phyloP scores from a whole-genome alignment of 2,888 invertebrate genomes.

The Seira sanloemensis region DNA sequence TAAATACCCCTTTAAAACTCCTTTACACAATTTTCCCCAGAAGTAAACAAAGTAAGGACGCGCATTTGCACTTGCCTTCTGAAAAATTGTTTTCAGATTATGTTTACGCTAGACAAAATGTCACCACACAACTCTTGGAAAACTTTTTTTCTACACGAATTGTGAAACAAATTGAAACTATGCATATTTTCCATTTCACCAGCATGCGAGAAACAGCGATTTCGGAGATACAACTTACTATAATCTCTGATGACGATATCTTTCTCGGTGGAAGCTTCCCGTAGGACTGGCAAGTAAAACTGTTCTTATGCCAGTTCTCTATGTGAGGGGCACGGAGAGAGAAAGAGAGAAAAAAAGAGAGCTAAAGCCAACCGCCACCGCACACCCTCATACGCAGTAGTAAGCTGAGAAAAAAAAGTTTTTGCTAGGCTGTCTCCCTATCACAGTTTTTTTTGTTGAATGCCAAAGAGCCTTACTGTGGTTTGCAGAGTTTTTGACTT shows the following conservation, averaged over 20 bases:
- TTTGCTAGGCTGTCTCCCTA: background rate
- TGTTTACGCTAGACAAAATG: too few species aligned
- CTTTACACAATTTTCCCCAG: too few species aligned
- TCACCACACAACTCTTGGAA: too few species aligned
- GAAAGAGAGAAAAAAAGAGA: background rate
- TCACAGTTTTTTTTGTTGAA: background rate
- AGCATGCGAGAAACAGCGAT: too few species aligned
- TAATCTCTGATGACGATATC: constrained; percentile 60
- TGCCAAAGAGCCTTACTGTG: constrained; percentile 28
- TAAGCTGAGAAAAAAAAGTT: background rate
- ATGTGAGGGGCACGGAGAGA: background rate
- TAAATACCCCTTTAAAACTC: background rate
- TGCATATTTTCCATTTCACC: too few species aligned
- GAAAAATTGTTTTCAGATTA: too few species aligned
- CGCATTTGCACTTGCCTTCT: too few species aligned
- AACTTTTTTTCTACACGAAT: too few species aligned
- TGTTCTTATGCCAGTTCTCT: constrained; percentile 37
- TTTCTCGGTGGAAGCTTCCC: constrained; percentile 64
- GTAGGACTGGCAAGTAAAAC: constrained; percentile 62
- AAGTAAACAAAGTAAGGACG: too few species aligned
- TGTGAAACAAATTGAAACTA: too few species aligned
- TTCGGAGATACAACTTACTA: constrained; percentile 21
- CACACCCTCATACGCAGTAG: background rate
- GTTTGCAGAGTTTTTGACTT: constrained; percentile 22
- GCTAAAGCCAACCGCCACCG: background rate